A percentile compares a stretch with the other conserved stretches of the same genome.
Conservation (phyloP, 2,797 vertebrate genomes). For the Takifugu ocellatus region DNA sequence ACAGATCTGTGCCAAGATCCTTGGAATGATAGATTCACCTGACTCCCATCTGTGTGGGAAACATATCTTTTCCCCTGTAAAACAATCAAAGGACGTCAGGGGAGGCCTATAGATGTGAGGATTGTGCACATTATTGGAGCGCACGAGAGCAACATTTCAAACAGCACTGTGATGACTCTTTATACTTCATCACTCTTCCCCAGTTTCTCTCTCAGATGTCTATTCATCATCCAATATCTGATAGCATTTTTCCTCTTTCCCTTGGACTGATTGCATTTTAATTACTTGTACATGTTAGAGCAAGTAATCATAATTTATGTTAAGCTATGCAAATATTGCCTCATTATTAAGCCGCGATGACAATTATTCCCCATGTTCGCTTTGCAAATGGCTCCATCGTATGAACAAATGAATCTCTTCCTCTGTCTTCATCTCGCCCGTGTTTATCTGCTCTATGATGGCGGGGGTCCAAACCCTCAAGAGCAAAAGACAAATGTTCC, state of each 20-base stretch:
- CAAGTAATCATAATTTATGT: background rate
- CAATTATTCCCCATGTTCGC: background rate
- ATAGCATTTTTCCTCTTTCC: background rate
- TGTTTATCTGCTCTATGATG: constrained; percentile 37
- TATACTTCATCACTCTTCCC: constrained; percentile 16
- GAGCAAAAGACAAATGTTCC: constrained; percentile 39
- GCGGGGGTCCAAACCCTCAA: constrained; percentile 33
- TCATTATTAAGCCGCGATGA: constrained; percentile 23
- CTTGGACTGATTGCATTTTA: background rate
- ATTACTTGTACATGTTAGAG: background rate
- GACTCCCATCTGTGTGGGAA: background rate
- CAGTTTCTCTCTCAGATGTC: constrained; percentile 9
- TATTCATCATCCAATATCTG: too few relatives aligned
- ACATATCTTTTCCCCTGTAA: background rate
- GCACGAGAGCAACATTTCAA: constrained; percentile 28
- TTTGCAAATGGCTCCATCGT: too few relatives aligned
- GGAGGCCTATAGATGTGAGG: too few relatives aligned
- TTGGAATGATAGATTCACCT: background rate
- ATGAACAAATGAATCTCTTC: constrained; percentile 11
- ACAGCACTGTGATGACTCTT: constrained; percentile 8
- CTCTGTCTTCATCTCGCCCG: constrained; percentile 1
- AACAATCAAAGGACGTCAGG: constrained; percentile 7
- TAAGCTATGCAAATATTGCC: constrained; percentile 32
- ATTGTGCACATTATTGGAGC: constrained; percentile 32
- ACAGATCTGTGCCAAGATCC: too few relatives aligned